Evolutionary conservation across 2,888 invertebrate genomes (phyloP), one percentile per base, ranked within the genome.

Genomic region (Tetranychus truncatus): DNA sequence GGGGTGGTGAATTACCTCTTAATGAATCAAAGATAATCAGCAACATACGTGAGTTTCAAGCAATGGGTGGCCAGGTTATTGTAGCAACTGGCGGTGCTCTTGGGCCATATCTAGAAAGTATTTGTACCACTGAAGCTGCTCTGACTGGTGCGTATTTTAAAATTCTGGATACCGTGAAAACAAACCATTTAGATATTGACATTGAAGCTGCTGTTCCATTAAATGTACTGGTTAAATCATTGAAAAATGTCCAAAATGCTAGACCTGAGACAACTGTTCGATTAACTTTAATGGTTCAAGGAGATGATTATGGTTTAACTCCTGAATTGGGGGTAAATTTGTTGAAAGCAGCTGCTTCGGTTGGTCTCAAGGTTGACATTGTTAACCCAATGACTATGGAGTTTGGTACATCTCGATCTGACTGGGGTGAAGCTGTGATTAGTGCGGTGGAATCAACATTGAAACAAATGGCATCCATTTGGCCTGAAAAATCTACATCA

Each of bases 381-480:
- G 77, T 77, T 4, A 77, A 77, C 69, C 71, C 74, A 18, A 76
- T 76, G 77, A 76, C 76, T 21, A 76, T 76, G 77, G 74, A 77
- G 34, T 77, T 74, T 55, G 74, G 75, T 4, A 71, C 55, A 5
- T 45, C 18, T 6, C 8, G 8, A 21, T 18, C 71, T 24, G 20
- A 46, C 6, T 76, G 76, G 76, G 76, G 76, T 45, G 75, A 75
- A 20, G 76, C 75, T 21, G 76, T 76, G 34, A 76, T 76, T 34
- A 24, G 55, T n/a, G 76, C 75, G 8, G 45, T 66, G 6, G 73
- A 76, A 71, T 44, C 72, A 45, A 66, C 75, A 4, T 67, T 66
- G 20, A 73, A 24, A 5, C 75, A 75, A 45, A 75, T 75, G 75
- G 69, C 67, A 71, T 44, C 66, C 9, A 55, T 76, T 65, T 76